Evolutionary conservation across 1,140 invertebrate genomes (phyloP).

Genomic region (Sinonovacula constricta): DNA sequence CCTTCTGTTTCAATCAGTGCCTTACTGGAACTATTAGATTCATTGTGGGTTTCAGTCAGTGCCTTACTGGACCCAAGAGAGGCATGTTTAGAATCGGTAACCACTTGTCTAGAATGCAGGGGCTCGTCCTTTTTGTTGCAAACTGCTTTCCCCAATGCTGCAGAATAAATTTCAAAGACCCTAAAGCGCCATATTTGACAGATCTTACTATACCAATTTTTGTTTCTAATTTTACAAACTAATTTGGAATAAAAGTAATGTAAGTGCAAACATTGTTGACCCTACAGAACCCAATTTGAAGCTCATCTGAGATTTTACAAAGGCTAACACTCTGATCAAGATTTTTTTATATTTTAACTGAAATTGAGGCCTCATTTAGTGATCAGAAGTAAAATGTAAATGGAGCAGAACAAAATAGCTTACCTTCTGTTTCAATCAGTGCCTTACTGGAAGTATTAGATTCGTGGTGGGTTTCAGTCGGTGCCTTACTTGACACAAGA

Average conservation of each 20-base stretch:
- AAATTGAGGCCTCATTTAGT: conserved; percentile 27
- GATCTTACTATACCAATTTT: conserved; percentile 24
- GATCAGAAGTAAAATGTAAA: conserved; percentile 24
- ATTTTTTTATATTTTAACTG: conserved; percentile 24
- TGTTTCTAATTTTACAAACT: conserved; percentile 31
- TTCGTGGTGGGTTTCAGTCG: conserved; percentile 23
- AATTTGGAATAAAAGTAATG: conserved; percentile 24
- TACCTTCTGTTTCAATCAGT: conserved; percentile 21
- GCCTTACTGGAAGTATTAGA: conserved; percentile 17
- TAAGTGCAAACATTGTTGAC: conserved; percentile 28
- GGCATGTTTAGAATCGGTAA: conserved; percentile 9
- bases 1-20: conserved; percentile 17
- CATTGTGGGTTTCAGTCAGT: conserved; percentile 16
- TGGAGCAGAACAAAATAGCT: conserved; percentile 18
- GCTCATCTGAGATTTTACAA: conserved; percentile 24
- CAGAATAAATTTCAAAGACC: conserved; percentile 10
- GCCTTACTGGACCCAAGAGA: conserved; percentile 26
- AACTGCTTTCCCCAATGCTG: conserved; percentile 29
- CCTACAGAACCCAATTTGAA: conserved; percentile 23
- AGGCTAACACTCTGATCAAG: conserved; percentile 25
- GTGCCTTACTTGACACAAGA: conserved; percentile 24
- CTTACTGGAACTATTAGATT: conserved; percentile 21
- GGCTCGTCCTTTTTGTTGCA: conserved; percentile 18
- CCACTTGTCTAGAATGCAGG: conserved; percentile 20
- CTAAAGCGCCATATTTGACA: conserved; percentile 23